Conservation (phyloP, 2,113 vertebrate species). For the Pao palembangensis region DNA sequence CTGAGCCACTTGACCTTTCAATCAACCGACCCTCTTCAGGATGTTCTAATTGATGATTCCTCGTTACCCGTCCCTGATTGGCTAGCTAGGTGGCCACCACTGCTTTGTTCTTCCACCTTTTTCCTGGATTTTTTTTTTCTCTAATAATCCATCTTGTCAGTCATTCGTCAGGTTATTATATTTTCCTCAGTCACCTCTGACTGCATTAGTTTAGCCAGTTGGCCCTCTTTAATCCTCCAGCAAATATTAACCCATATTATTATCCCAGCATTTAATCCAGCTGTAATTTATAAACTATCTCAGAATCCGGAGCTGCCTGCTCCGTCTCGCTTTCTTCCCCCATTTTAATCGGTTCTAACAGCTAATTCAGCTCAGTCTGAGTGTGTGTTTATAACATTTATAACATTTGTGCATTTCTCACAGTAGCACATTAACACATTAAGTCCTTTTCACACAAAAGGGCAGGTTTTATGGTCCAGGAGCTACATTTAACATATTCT, state of each 20-base stretch:
- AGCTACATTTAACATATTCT: slow-evolving; percentile 2
- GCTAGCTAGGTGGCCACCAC: neutral
- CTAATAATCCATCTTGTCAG: neutral
- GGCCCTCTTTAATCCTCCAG: slow-evolving; percentile 12
- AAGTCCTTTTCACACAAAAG: slow-evolving; percentile 12
- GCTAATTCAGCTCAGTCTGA: slow-evolving; percentile 34
- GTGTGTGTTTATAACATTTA: no score
- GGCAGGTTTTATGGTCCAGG: slow-evolving; percentile 5
- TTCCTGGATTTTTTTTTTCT: no score
- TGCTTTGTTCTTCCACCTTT: neutral
- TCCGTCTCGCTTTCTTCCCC: slow-evolving; percentile 28
- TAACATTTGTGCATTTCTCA: slow-evolving; percentile 32
- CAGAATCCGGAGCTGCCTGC: slow-evolving; percentile 26
- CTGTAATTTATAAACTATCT: slow-evolving; percentile 34
- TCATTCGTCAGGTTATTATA: neutral
- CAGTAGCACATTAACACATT: slow-evolving; percentile 36
- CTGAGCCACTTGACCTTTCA: slow-evolving; percentile 4
- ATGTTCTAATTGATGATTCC: neutral
- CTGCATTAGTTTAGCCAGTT: slow-evolving; percentile 10
- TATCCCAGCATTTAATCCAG: slow-evolving; percentile 26
- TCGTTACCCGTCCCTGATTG: no score
- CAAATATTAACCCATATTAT: slow-evolving; percentile 35
- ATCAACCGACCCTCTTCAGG: slow-evolving; percentile 3
- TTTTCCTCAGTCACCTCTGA: slow-evolving; percentile 9
- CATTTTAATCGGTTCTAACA: slow-evolving; percentile 32